Conservation (phyloP, 2,797 vertebrate genomes). For the Fistularia tabacaria region DNA sequence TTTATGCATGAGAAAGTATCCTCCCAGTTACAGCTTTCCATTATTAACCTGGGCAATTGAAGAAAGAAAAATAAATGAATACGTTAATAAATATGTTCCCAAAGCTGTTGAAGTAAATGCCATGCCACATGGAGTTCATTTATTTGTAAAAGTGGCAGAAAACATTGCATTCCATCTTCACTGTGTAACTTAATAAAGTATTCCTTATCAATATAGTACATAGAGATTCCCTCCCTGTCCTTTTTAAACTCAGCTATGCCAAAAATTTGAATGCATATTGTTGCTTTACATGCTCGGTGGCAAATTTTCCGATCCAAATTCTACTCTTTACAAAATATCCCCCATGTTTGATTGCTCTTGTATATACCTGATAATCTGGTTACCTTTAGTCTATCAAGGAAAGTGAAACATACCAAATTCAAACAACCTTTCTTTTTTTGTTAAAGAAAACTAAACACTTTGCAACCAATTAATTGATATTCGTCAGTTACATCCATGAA, state of each 20-base stretch:
- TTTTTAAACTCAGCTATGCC: background rate
- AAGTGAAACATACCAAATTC: constrained; percentile 31
- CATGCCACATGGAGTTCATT: constrained; percentile 18
- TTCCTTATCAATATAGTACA: too few relatives aligned
- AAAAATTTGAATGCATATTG: too few relatives aligned
- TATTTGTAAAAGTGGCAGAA: too few relatives aligned
- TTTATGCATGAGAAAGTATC: constrained; percentile 62
- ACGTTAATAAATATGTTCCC: constrained; percentile 33
- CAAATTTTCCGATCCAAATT: constrained; percentile 35
- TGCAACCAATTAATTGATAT: too few relatives aligned
- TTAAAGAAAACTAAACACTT: too few relatives aligned
- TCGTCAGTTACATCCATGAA: too few relatives aligned
- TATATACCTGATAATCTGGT: constrained; percentile 58
- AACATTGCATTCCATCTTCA: too few relatives aligned
- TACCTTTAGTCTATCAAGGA: constrained; percentile 12
- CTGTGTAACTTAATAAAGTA: too few relatives aligned
- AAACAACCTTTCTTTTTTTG: background rate
- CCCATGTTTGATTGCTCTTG: constrained; percentile 33
- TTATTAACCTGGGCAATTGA: constrained; percentile 54
- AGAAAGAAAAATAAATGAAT: constrained; percentile 20
- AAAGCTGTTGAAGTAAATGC: constrained; percentile 21
- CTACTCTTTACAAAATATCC: constrained; percentile 55
- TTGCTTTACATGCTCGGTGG: too few relatives aligned
- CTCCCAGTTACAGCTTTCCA: constrained; percentile 65
- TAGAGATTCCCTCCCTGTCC: too few relatives aligned